Evolutionary conservation across 2,888 invertebrate species (phyloP).

Genomic region (Drosophila demipolita): DNA sequence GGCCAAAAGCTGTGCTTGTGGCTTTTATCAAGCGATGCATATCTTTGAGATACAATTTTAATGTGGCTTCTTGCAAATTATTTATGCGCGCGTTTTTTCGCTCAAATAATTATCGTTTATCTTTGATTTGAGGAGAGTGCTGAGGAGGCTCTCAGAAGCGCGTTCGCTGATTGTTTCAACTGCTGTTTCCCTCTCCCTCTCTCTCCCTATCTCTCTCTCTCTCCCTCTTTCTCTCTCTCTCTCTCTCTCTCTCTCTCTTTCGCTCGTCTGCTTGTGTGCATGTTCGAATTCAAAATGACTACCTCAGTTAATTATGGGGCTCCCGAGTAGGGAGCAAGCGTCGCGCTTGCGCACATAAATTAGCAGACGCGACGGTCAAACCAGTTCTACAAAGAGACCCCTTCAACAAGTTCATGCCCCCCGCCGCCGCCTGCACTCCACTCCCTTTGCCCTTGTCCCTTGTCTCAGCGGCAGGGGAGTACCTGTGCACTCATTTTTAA

Average conservation of each 20-base stretch:
- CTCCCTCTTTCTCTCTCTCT: conserved; percentile 4
- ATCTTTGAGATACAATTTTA: conserved; percentile 82
- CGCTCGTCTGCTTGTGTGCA: conserved; percentile 33
- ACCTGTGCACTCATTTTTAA: conserved; percentile 81
- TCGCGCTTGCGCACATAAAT: conserved; percentile 78
- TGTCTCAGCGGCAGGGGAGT: conserved; percentile 21
- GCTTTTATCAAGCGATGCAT: conserved; percentile 66
- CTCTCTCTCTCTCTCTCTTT: conserved; percentile 30
- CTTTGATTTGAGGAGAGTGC: conserved; percentile 82
- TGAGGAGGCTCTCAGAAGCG: conserved; percentile 54
- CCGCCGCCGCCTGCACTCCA: too few species aligned
- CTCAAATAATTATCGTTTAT: conserved; percentile 84
- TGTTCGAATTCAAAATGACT: conserved; percentile 81
- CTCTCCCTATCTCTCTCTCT: conserved; percentile 12
- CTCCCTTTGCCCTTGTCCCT: neutral
- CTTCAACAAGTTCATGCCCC: conserved; percentile 3
- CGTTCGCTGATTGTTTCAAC: conserved; percentile 46
- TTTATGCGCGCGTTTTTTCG: conserved; percentile 82
- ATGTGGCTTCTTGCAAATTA: conserved; percentile 82
- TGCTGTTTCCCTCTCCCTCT: conserved; percentile 14
- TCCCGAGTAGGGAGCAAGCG: conserved; percentile 82
- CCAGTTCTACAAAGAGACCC: conserved; percentile 48
- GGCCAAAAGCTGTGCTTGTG: conserved; percentile 24
- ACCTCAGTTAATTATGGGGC: conserved; percentile 83
- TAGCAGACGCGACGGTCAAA: conserved; percentile 63